These are phyloP conservation scores for Polyommatus iphigenia DNA, from an alignment of 2,888 invertebrate species.

Conservation along the genomic window DNA sequence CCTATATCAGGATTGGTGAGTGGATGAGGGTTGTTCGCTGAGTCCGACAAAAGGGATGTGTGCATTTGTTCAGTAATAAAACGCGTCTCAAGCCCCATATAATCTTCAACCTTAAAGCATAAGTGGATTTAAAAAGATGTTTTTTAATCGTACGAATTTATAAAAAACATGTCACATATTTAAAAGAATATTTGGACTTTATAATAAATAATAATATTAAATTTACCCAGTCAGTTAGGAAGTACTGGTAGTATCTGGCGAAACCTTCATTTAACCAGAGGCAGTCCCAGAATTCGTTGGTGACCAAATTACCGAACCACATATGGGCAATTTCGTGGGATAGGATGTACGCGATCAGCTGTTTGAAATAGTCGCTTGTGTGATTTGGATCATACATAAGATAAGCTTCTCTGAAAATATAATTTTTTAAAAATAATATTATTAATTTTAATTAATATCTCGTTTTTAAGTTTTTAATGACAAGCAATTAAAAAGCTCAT, in stretches of 20 bases:
- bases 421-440: not conserved
- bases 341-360: conserved; percentile 83
- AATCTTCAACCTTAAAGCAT: conserved; percentile 76
- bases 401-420: conserved; percentile 77
- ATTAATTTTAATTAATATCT: not conserved
- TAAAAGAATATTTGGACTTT: not conserved
- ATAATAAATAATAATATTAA: not conserved
- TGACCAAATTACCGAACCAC: conserved; percentile 90
- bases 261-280: conserved; percentile 87
- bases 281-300: conserved; percentile 87
- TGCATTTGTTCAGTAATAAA: conserved; percentile 87
- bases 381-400: conserved; percentile 73
- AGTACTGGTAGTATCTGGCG: conserved; percentile 86
- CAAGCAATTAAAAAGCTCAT: not conserved
- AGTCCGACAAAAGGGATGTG: conserved; percentile 80
- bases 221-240: conserved; percentile 74
- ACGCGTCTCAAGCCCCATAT: conserved; percentile 84
- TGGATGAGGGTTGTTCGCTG: conserved; percentile 78
- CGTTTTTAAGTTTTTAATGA: not conserved
- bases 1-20: conserved; percentile 78
- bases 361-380: conserved; percentile 79
- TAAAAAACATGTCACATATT: conserved; percentile 23
- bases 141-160: not conserved
- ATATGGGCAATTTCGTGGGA: conserved; percentile 91
- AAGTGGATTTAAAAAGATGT: not conserved